Base-by-base conservation (phyloP, 92 coral and sea anemone genomes). In the Heteractis magnifica region DNA sequence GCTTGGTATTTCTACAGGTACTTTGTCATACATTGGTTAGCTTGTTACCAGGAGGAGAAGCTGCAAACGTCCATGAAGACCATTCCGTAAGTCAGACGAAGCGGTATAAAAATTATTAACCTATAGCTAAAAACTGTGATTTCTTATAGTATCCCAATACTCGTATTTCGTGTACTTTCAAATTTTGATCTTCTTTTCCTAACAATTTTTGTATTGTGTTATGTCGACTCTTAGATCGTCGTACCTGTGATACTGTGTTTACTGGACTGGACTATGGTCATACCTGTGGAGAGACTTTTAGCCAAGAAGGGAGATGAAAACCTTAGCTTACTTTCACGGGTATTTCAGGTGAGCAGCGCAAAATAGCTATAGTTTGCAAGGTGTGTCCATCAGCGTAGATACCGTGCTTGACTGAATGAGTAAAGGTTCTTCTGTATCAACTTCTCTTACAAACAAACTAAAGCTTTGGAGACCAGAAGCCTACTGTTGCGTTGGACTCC, bases 231-330 rank as follows among this genome's bases (percentile, higher is more conserved):
- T 52, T 76, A 95, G 98, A 89, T 93, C 78, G 84, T 96, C 49
- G 92, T 88, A 18, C 86, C 97, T 10, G 84, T 96, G 62, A 84
- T 96, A 74, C 87, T 91, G 75, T 94, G 98, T 85, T 87, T 96
- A 20, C 84, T 96, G 83, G 99, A 96, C 85, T 96, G 99, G 99
- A 87, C 90, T 4, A 96, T 96, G 98, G 94, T 92, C 11, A 91
- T 96, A 49, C 98, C 99, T 5, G 82, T 89, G 56, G 76, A 91
- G 52, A 87, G 90, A 64, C 91, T 96, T 21, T 71, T 92, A 81
- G 81, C 88, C 65, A 93, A 78, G 58, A 87, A 93, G 49, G 97
- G 93, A 65, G 99, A 92, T 21, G 94, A 92, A n/a, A 86, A 87
- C 76, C 84, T 90, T 49, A 92, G 93, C 77, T 20, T 88, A 20